phyloP scores from a whole-genome alignment of 2,888 invertebrate genomes.

The Bruchidius siliquastri region DNA sequence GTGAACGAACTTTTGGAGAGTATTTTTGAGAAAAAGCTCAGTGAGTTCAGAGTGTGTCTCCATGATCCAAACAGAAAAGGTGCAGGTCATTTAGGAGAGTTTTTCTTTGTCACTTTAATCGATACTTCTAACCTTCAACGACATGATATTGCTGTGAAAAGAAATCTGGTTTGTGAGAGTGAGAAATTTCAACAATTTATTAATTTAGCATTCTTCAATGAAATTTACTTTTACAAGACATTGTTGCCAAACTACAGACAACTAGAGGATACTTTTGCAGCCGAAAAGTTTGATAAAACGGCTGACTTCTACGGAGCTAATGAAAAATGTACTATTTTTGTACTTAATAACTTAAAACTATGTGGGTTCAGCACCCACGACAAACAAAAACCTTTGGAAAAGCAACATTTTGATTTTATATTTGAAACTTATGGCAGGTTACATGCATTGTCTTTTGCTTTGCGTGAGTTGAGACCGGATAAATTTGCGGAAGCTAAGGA shows the following conservation, averaged over 20 bases:
- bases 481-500: slow-evolving; percentile 5
- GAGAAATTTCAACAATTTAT: background rate
- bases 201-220: background rate
- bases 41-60: background rate
- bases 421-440: slow-evolving; percentile 25
- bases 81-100: background rate
- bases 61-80: background rate
- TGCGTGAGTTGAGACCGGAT: background rate
- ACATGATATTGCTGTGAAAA: background rate
- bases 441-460: slow-evolving; percentile 26
- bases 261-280: background rate
- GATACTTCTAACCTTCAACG: background rate
- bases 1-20: background rate
- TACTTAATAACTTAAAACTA: slow-evolving; percentile 20
- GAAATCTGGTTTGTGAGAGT: background rate
- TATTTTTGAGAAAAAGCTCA: background rate
- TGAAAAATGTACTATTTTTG: slow-evolving; percentile 13
- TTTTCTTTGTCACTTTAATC: background rate
- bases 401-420: slow-evolving; percentile 22
- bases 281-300: background rate
- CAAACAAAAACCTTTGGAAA: slow-evolving; percentile 17
- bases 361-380: slow-evolving; percentile 13
- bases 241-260: background rate
- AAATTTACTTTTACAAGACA: background rate
- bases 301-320: background rate